Conservation (phyloP, 2,888 invertebrate genomes). For the Priocnemis perturbator region DNA sequence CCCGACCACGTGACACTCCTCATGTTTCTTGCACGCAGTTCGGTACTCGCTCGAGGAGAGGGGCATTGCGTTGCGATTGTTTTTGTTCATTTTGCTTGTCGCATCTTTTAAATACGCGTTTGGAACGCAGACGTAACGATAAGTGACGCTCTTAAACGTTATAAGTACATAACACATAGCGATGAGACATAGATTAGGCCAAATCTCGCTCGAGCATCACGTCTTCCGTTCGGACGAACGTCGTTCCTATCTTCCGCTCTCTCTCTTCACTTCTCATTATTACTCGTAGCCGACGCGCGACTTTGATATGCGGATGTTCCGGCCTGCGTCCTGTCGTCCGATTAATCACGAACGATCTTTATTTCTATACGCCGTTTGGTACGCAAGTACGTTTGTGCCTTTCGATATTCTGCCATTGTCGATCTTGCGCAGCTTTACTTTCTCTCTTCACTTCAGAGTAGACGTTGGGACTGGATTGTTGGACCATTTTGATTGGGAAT, state of each 20-base stretch:
- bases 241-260: neutral
- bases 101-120: too few relatives aligned
- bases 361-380: neutral
- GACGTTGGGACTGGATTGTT: neutral
- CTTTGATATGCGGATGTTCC: slow-evolving; percentile 32
- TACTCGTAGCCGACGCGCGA: slow-evolving; percentile 7
- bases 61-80: too few relatives aligned
- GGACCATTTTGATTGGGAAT: slow-evolving; percentile 5
- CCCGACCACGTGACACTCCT: too few relatives aligned
- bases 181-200: slow-evolving; percentile 67
- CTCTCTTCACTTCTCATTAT: neutral
- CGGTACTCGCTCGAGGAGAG: too few relatives aligned
- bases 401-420: slow-evolving; percentile 11
- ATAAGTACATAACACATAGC: slow-evolving; percentile 53
- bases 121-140: too few relatives aligned
- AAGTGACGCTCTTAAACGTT: slow-evolving; percentile 9
- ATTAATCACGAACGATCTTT: slow-evolving; percentile 12
- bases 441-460: slow-evolving; percentile 9
- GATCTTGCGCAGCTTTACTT: neutral
- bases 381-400: slow-evolving; percentile 10
- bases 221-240: neutral
- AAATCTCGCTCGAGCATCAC: slow-evolving; percentile 43
- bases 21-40: too few relatives aligned
- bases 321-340: neutral
- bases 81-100: too few relatives aligned